phyloP scores from a whole-genome alignment of 2,113 vertebrate genomes.

The Mesembrinibis cayennensis region DNA sequence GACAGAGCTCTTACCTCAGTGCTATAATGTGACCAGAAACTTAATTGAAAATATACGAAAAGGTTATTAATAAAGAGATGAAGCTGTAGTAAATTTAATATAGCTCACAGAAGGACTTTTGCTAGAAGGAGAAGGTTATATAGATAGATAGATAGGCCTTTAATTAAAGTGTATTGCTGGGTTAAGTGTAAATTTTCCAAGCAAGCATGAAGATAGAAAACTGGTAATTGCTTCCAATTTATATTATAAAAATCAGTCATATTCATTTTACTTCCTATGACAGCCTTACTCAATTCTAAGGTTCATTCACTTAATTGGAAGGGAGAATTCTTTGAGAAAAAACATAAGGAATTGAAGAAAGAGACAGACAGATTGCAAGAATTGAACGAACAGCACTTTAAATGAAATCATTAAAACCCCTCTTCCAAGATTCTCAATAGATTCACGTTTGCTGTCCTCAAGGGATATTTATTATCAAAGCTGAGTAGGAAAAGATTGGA shows the following conservation, averaged over 20 bases:
- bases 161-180: conserved; percentile 63
- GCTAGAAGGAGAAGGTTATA: conserved; percentile 41
- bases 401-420: conserved; percentile 41
- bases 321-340: conserved; percentile 19
- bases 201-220: conserved; percentile 46
- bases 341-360: conserved; percentile 3
- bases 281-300: conserved; percentile 48
- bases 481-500: conserved; percentile 35
- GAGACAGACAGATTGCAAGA: conserved; percentile 14
- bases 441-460: conserved; percentile 54
- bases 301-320: conserved; percentile 64
- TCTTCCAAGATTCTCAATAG: background rate
- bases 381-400: conserved; percentile 36
- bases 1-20: conserved; percentile 49
- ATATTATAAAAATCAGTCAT: conserved; percentile 62
- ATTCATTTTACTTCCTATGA: conserved; percentile 41
- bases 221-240: conserved; percentile 64
- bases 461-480: conserved; percentile 54
- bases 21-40: conserved; percentile 55
- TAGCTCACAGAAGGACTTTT: conserved; percentile 6
- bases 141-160: conserved; percentile 38
- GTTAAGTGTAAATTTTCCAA: conserved; percentile 64
- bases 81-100: conserved; percentile 15
- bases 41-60: conserved; percentile 55
- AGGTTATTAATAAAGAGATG: conserved; percentile 47